Base-by-base conservation (phyloP, 2,113 vertebrate genomes). In the Spermophilus dauricus region DNA sequence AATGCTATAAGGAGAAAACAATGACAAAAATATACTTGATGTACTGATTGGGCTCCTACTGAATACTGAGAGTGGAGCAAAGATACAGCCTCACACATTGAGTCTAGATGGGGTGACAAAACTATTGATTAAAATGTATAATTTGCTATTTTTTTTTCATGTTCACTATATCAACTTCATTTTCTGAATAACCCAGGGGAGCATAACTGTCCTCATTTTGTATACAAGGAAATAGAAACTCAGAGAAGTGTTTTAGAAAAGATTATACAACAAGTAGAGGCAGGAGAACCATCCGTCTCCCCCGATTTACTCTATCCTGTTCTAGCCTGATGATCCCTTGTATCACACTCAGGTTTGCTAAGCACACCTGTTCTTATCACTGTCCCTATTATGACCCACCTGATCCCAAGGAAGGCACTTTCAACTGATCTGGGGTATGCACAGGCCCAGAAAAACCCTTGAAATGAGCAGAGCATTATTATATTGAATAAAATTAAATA, bases 401-500 rank as follows among this genome's bases (percentile, higher is more conserved):
- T 28, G 32, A 39, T 37, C 28, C 53, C 34, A 77, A 63, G 56
- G 3, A 69, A 95, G 78, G 26, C 34, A 69, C 61, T 95, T 11
- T 73, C 82, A 86, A 86, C 20, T 63, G 45, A 88, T 48, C 86
- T 84, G 53, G 89, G 85, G 32, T 26, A 81, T 8, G 37, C 4
- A 61, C 4, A 80, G 39, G 24, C 75, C 69, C 70, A 95, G 86
- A 76, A 93, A 93, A 80, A 42, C 34, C 32, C 83, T 42, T 58
- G 56, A 93, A 94, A 65, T 22, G 67, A 51, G 69, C 37, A 84
- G 45, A 93, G 85, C 72, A 83, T 78, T 77, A 95, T 89, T 84
- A 32, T 73, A 76, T 37, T 81, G 72, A 97, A 95, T 94, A 89
- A 95, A 97, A 96, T 92, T 95, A 97, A 94, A 97, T 56, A 90